Conservation (phyloP, 2,113 vertebrate species). For the Chlamydotis undulata region DNA sequence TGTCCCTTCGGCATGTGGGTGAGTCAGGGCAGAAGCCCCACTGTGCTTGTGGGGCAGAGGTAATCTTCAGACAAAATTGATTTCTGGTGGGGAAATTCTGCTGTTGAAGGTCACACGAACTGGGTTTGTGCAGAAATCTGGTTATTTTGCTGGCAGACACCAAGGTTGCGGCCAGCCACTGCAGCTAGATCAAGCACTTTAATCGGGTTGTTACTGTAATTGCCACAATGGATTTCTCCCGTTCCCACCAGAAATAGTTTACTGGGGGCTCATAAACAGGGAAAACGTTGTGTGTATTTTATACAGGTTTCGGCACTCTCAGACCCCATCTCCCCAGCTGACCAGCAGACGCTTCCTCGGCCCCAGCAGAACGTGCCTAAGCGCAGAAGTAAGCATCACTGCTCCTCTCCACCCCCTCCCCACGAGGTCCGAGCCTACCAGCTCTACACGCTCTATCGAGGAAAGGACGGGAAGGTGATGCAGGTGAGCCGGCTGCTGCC, state of each 20-base stretch:
- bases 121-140: not conserved
- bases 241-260: not conserved
- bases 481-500: conserved; percentile 75
- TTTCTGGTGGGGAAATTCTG: not conserved
- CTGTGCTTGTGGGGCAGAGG: not conserved
- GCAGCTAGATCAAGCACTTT: not conserved
- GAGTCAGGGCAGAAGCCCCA: not conserved
- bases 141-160: not conserved
- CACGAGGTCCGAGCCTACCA: conserved; percentile 94
- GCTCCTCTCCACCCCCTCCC: conserved; percentile 79
- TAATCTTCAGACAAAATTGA: not conserved
- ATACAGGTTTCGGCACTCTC: conserved; percentile 85
- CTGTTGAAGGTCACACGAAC: fast-evolving
- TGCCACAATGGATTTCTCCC: not conserved
- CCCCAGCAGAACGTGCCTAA: conserved; percentile 61
- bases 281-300: not conserved
- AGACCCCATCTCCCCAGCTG: conserved; percentile 82
- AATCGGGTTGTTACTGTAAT: not conserved
- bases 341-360: conserved; percentile 74
- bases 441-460: conserved; percentile 93
- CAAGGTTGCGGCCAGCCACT: not conserved
- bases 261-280: not conserved
- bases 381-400: conserved; percentile 74
- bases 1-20: fast-evolving
- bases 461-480: conserved; percentile 93